These are phyloP conservation scores for Antedon mediterranea DNA, from an alignment of 53 echinoderm and acorn worm genomes.

Conservation along the genomic window DNA sequence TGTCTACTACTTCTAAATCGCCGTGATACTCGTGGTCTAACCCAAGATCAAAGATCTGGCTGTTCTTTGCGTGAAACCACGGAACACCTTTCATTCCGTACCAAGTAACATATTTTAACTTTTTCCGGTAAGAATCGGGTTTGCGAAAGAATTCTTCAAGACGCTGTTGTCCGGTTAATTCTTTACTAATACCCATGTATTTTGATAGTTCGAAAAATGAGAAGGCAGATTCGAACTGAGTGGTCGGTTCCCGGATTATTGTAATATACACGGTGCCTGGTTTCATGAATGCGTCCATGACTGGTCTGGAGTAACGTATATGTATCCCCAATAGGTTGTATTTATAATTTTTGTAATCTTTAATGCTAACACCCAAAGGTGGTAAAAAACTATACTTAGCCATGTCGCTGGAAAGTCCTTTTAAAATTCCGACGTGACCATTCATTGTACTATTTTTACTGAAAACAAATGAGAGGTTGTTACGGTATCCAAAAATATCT, in stretches of 20 bases:
- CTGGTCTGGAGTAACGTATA: slow-evolving; percentile 31
- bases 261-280: slow-evolving; percentile 44
- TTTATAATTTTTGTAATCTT: slow-evolving; percentile 14
- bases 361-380: slow-evolving; percentile 20
- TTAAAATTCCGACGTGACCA: slow-evolving; percentile 25
- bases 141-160: slow-evolving; percentile 38
- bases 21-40: slow-evolving; percentile 40
- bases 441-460: slow-evolving; percentile 20
- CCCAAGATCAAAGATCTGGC: slow-evolving; percentile 62
- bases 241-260: slow-evolving; percentile 46
- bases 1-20: slow-evolving; percentile 20
- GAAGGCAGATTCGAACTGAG: slow-evolving; percentile 69
- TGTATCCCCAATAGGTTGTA: slow-evolving; percentile 65
- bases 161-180: background rate
- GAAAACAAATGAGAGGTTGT: slow-evolving; percentile 42
- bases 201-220: slow-evolving; percentile 35
- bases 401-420: background rate
- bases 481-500: slow-evolving; percentile 38
- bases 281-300: slow-evolving; percentile 54
- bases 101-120: slow-evolving; percentile 28
- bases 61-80: slow-evolving; percentile 47
- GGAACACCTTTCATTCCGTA: slow-evolving; percentile 9
- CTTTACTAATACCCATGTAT: slow-evolving; percentile 7
- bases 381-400: slow-evolving; percentile 36
- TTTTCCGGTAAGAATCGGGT: slow-evolving; percentile 31